A percentile compares a stretch with the other conserved stretches of the same genome.
Evolutionary conservation across 2,888 invertebrate species (phyloP).

Genomic region (Lypha dubia): DNA sequence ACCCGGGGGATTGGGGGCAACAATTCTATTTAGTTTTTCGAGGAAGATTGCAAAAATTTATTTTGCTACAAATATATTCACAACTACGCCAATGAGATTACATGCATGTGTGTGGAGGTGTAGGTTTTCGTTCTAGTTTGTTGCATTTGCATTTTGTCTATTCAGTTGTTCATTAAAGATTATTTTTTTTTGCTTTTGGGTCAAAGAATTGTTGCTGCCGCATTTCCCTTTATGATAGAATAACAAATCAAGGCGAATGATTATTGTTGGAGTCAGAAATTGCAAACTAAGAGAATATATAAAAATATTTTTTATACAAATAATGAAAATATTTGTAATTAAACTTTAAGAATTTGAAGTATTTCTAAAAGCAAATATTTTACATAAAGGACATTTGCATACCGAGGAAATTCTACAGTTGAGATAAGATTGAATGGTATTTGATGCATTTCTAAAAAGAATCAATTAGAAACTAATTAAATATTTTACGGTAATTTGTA

Average conservation of each 20-base stretch:
- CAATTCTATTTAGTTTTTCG: too few relatives aligned
- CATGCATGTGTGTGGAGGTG: not conserved
- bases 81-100: not conserved
- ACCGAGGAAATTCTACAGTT: not conserved
- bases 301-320: not conserved
- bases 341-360: slow-evolving; percentile 4
- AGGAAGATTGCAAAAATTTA: too few relatives aligned
- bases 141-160: not conserved
- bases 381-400: not conserved
- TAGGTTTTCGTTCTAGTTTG: not conserved
- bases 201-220: slow-evolving; percentile 38
- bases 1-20: too few relatives aligned
- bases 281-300: not conserved
- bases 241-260: not conserved
- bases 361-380: not conserved
- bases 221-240: not conserved
- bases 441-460: not conserved
- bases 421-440: not conserved
- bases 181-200: slow-evolving; percentile 30
- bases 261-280: not conserved
- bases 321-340: slow-evolving; percentile 9
- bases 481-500: not conserved
- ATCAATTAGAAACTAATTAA: not conserved
- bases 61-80: too few relatives aligned
- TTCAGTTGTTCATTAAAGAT: slow-evolving; percentile 15